Conservation (phyloP, 2,888 invertebrate genomes). For the Cantharis lateralis region DNA sequence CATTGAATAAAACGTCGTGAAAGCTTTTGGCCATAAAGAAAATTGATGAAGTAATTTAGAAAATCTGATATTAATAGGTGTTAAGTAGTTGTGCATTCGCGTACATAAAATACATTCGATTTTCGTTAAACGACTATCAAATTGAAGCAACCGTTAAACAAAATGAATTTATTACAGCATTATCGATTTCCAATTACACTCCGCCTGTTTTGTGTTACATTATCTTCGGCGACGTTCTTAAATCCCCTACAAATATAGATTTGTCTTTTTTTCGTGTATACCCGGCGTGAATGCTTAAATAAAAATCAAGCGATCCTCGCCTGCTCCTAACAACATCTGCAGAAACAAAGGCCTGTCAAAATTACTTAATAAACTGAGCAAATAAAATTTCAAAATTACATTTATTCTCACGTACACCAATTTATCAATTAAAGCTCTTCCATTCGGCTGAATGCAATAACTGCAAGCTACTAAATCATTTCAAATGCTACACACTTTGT, state of each 20-base stretch:
- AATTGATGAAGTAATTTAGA: slow-evolving; percentile 26
- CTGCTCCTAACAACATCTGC: slow-evolving; percentile 6
- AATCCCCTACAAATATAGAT: slow-evolving; percentile 18
- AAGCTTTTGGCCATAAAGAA: neutral
- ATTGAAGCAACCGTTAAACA: slow-evolving; percentile 32
- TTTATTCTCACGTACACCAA: slow-evolving; percentile 47
- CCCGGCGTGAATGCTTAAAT: slow-evolving; percentile 16
- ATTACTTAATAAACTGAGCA: slow-evolving; percentile 27
- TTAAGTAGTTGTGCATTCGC: slow-evolving; percentile 30
- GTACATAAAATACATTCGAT: slow-evolving; percentile 21
- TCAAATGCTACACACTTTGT: slow-evolving; percentile 49
- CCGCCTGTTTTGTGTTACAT: slow-evolving; percentile 46
- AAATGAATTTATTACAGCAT: slow-evolving; percentile 46
- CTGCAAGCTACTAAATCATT: slow-evolving; percentile 49
- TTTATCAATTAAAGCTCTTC: slow-evolving; percentile 51
- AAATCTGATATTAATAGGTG: slow-evolving; percentile 33
- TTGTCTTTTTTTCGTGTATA: slow-evolving; percentile 2
- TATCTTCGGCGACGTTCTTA: slow-evolving; percentile 32
- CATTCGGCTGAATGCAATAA: slow-evolving; percentile 47
- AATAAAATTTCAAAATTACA: slow-evolving; percentile 34
- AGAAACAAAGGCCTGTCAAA: slow-evolving; percentile 13
- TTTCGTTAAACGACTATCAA: slow-evolving; percentile 27
- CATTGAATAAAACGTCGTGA: neutral
- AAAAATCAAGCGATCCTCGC: slow-evolving; percentile 6
- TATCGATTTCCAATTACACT: slow-evolving; percentile 47